These are phyloP conservation scores for Numenius phaeopus DNA, from an alignment of 2,797 vertebrate species.

Conservation along the genomic window DNA sequence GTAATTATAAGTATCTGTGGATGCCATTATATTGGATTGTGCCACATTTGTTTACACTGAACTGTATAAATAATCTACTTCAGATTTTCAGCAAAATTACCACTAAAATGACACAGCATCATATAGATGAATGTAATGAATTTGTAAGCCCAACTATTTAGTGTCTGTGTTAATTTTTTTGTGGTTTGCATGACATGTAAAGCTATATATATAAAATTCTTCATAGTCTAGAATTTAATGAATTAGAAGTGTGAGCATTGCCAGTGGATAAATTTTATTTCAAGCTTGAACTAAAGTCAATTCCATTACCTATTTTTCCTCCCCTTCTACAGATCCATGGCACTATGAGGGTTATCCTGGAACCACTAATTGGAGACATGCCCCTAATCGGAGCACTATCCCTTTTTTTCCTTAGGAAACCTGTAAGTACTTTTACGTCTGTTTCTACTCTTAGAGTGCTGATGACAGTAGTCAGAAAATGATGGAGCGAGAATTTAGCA, in stretches of 20 bases:
- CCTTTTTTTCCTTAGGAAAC: constrained; percentile 95
- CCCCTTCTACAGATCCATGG: constrained; percentile 87
- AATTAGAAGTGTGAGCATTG: neutral
- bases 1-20: neutral
- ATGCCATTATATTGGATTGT: neutral
- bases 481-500: neutral
- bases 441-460: neutral
- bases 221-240: neutral
- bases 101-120: neutral
- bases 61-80: neutral
- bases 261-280: neutral
- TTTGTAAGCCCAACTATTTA: neutral
- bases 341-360: constrained; percentile 93
- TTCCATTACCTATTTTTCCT: neutral
- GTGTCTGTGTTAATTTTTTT: neutral
- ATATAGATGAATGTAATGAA: neutral
- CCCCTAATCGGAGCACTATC: constrained; percentile 93
- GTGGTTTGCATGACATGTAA: neutral
- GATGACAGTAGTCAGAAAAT: neutral
- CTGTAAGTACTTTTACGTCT: constrained; percentile 83
- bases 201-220: neutral
- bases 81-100: neutral
- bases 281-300: neutral
- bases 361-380: constrained; percentile 95
- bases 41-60: neutral